These are phyloP conservation scores for Hydrocynus forskahlii DNA, from an alignment of 2,797 vertebrate genomes.

Conservation along the genomic window DNA sequence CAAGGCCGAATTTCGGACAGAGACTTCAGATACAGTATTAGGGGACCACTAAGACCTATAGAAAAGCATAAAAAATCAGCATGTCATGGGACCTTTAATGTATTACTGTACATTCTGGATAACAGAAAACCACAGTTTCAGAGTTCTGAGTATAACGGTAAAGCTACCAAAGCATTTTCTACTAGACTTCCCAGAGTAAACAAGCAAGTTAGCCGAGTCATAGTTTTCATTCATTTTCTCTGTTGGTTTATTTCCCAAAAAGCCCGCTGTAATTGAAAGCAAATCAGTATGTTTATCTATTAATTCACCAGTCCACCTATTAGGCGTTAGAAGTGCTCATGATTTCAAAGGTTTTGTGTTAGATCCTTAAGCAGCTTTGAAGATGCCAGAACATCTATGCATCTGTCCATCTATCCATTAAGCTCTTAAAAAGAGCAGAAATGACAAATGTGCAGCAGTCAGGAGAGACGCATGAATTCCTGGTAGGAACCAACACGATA, in stretches of 20 bases:
- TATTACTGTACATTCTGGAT: not conserved
- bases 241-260: slow-evolving; percentile 17
- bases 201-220: not conserved
- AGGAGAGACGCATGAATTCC: not conserved
- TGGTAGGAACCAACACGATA: slow-evolving; percentile 15
- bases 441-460: not conserved
- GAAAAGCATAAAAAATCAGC: too few species aligned
- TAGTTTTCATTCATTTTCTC: not conserved
- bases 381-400: not conserved
- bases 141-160: not conserved
- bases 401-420: not conserved
- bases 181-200: not conserved
- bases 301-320: not conserved
- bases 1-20: too few species aligned
- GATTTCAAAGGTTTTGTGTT: not conserved
- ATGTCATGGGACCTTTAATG: too few species aligned
- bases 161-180: not conserved
- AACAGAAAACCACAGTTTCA: not conserved
- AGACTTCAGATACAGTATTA: too few species aligned
- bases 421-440: slow-evolving; percentile 4
- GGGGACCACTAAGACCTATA: too few species aligned
- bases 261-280: not conserved
- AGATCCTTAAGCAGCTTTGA: not conserved
- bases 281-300: not conserved
- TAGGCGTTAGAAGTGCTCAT: not conserved